Percentiles rank a stretch among this genome's conserved stretches.
phyloP scores from a whole-genome alignment of 2,888 invertebrate genomes.

The Drosophila limbata region DNA sequence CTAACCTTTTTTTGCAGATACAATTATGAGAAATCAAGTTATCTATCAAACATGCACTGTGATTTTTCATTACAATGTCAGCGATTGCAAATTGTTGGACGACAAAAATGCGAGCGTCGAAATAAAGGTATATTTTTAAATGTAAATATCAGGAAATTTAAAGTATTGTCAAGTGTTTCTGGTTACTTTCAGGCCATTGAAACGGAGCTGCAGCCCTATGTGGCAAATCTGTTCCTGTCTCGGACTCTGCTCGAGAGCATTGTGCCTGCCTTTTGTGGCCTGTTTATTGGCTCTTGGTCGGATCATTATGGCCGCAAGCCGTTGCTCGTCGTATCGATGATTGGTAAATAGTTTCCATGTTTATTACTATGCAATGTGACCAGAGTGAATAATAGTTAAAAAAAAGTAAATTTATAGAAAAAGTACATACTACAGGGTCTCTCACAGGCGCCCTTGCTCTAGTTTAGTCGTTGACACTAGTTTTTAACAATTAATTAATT shows the following conservation, averaged over 20 bases:
- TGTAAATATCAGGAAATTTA: not conserved
- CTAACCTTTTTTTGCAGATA: conserved; percentile 57
- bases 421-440: too few species aligned
- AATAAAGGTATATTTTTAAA: conserved; percentile 79
- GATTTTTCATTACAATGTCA: conserved; percentile 87
- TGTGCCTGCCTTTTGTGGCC: conserved; percentile 88
- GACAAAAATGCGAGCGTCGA: conserved; percentile 86
- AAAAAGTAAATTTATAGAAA: too few species aligned
- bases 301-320: conserved; percentile 92
- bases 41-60: conserved; percentile 89
- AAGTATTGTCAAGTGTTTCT: not conserved
- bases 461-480: too few species aligned
- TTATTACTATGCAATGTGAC: too few species aligned
- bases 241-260: conserved; percentile 88
- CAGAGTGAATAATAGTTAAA: too few species aligned
- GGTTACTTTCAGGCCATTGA: conserved; percentile 83
- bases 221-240: conserved; percentile 88
- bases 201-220: conserved; percentile 88
- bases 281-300: conserved; percentile 93
- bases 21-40: conserved; percentile 89
- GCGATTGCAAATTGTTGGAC: conserved; percentile 86
- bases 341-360: conserved; percentile 85
- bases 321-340: conserved; percentile 88
- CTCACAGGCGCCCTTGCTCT: too few species aligned
- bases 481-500: too few species aligned